Base-by-base conservation (phyloP, 1,140 invertebrate genomes). In the Diploscapter pachys region DNA sequence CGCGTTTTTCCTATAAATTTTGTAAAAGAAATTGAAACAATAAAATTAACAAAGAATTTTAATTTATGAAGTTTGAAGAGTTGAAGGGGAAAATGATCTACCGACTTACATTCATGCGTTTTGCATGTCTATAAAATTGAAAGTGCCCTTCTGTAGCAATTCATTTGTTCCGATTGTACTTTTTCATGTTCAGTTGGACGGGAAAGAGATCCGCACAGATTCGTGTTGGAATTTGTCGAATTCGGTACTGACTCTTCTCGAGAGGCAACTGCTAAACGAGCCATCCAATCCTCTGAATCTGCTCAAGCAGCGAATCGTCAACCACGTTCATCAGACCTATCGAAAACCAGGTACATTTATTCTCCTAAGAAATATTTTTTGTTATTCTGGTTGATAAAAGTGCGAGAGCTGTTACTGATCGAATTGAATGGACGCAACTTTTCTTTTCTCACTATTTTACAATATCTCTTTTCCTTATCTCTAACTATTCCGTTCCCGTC, bases 271-370 rank as follows among this genome's bases (percentile, higher is more conserved):
- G 4, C 70, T 76, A 11, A 51, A 61, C 5, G 75, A 78, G 55
- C 4, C 71, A 13, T 51, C 55, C 6, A 85, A 84, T 77, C 83
- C 83, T n/a, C 54, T 84, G 61, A 76, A 75, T 68, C 62, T 84
- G 56, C 65, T 84, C 31, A 84, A 85, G 59, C 63, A 76, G 63
- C 63, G 81, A 55, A 84, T 82, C 6, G 78, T 82, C 9, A 66
- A 82, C 56, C 76, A 82, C 63, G 61, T 81, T n/a, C 73, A 80
- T 63, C 64, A 65, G 59, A 62, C 64, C 8, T 81, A 76, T 75
- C 53, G 82, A 48, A 83, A 81, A 13, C 77, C 77, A 3, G 74
- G 74, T 71, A 69, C 13, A 6, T 71, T 69, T 61, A 48, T 5
- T 8, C 56, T 1, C n/a, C 9, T 65, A 11, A 11, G n/a, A 11